Percentiles rank a stretch among this genome's conserved stretches.
phyloP scores from a whole-genome alignment of 2,797 vertebrate genomes.

The Semotilus atromaculatus region DNA sequence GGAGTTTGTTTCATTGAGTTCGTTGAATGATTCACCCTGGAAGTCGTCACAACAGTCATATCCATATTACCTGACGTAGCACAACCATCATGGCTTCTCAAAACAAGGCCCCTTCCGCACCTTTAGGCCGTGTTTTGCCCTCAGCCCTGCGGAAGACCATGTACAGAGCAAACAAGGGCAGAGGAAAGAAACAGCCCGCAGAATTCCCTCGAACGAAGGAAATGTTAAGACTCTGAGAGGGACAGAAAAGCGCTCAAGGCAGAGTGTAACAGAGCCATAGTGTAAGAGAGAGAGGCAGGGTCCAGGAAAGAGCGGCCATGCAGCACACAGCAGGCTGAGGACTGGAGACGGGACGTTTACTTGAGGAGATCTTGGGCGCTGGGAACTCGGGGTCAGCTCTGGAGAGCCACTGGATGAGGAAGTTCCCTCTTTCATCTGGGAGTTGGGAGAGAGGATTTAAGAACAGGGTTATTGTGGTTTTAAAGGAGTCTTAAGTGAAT shows the following conservation, averaged over 20 bases:
- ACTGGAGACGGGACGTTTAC: slow-evolving; percentile 89
- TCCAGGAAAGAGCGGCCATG: slow-evolving; percentile 82
- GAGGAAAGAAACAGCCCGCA: slow-evolving; percentile 48
- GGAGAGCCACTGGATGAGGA: slow-evolving; percentile 92
- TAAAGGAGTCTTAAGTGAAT: not conserved
- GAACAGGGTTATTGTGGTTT: not conserved
- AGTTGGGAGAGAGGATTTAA: slow-evolving; percentile 27
- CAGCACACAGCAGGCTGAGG: slow-evolving; percentile 81
- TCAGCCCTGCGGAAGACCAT: slow-evolving; percentile 33
- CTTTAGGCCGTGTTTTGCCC: slow-evolving; percentile 20
- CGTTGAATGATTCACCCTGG: slow-evolving; percentile 26
- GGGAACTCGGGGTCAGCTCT: slow-evolving; percentile 83
- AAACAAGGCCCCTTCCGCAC: not conserved
- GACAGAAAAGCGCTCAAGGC: slow-evolving; percentile 73
- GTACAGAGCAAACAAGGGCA: slow-evolving; percentile 38
- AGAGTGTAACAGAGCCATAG: slow-evolving; percentile 84
- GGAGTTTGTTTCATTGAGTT: not conserved
- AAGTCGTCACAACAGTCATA: slow-evolving; percentile 31
- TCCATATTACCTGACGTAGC: slow-evolving; percentile 37
- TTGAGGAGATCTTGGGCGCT: slow-evolving; percentile 86
- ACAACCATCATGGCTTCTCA: not conserved
- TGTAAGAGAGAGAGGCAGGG: slow-evolving; percentile 79
- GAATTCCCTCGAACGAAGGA: slow-evolving; percentile 44
- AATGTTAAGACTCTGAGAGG: slow-evolving; percentile 48
- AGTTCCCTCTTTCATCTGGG: slow-evolving; percentile 86